Evolutionary conservation across 2,888 invertebrate species (phyloP), one percentile per base, ranked within the genome.

Genomic region (Catocala sponsa): DNA sequence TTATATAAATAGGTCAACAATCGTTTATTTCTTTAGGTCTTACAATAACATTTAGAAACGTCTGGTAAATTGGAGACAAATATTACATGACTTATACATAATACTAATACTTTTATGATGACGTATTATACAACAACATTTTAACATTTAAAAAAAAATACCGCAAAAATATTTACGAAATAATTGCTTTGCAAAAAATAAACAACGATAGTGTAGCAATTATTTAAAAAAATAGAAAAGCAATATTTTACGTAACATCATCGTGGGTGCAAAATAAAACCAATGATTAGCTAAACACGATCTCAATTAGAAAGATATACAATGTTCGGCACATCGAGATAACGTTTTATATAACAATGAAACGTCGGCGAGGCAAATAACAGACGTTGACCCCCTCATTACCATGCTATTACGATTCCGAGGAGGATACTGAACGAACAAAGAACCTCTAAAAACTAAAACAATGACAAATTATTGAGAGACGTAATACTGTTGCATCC

Each of bases 381-480:
- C 77, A 75, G 74, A 66, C 77, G 74, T 75, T 74, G 76, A 74
- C 77, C 78, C 78, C 50, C 78, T 83, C 80, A 87, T 89, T 88
- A 84, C 73, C 79, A 84, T 85, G 76, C 76, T 73, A 78, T 81
- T 79, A 81, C 71, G 76, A 86, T 87, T 79, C 81, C 59, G 61
- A 50, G 57, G 64, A 70, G 62, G 73, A 72, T 78, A 73, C 68
- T 56, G 48, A 63, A 58, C 65, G 54, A 81, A 84, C 85, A 84
- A 86, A 82, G 83, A 79, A 63, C 61, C 67, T 62, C 75, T 68
- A 82, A 84, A 84, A 84, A 82, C 78, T 80, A 77, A 85, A 83
- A 84, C 85, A 85, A 84, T 81, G 84, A 82, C 80, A 84, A 77
- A 82, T 82, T 82, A 79, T 41, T 46, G 50, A 55, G 46, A 35